A percentile compares a stretch with the other conserved stretches of the same genome.
Evolutionary conservation across 2,888 invertebrate species (phyloP).

Genomic region (Sceliomorpha sp.): DNA sequence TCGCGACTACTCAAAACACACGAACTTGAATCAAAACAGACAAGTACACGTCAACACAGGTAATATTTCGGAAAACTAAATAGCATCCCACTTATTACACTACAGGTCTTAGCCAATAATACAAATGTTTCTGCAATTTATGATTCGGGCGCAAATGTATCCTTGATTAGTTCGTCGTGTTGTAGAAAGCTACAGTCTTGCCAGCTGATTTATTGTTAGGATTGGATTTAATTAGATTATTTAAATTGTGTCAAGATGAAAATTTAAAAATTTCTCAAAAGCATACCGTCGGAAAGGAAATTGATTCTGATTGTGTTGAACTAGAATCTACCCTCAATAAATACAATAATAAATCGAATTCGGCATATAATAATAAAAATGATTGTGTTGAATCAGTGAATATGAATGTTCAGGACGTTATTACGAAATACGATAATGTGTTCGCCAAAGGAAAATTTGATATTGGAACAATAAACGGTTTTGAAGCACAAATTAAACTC

Average conservation of each 20-base stretch:
- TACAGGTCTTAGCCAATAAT: conserved; percentile 31
- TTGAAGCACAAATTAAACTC: conserved; percentile 43
- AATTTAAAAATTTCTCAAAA: conserved; percentile 39
- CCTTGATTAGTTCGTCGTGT: conserved; percentile 33
- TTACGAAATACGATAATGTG: conserved; percentile 29
- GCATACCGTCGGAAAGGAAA: too few species aligned
- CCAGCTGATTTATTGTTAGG: conserved; percentile 38
- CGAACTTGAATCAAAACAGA: conserved; percentile 10
- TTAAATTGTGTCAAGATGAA: conserved; percentile 46
- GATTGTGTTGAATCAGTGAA: too few species aligned
- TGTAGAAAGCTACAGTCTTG: conserved; percentile 21
- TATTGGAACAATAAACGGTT: conserved; percentile 37
- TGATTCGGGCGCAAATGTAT: conserved; percentile 42
- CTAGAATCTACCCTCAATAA: too few species aligned
- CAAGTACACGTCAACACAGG: too few species aligned
- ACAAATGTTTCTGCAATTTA: conserved; percentile 27
- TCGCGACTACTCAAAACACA: conserved; percentile 1
- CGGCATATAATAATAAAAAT: too few species aligned
- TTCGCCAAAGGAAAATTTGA: conserved; percentile 50
- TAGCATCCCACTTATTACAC: conserved; percentile 35
- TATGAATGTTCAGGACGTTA: conserved; percentile 7
- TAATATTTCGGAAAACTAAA: conserved; percentile 41
- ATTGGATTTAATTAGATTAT: conserved; percentile 38
- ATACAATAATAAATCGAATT: too few species aligned
- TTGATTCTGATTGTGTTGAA: too few species aligned